These are phyloP conservation scores for Aleiodes testaceus DNA, from an alignment of 2,888 invertebrate species.

Conservation along the genomic window DNA sequence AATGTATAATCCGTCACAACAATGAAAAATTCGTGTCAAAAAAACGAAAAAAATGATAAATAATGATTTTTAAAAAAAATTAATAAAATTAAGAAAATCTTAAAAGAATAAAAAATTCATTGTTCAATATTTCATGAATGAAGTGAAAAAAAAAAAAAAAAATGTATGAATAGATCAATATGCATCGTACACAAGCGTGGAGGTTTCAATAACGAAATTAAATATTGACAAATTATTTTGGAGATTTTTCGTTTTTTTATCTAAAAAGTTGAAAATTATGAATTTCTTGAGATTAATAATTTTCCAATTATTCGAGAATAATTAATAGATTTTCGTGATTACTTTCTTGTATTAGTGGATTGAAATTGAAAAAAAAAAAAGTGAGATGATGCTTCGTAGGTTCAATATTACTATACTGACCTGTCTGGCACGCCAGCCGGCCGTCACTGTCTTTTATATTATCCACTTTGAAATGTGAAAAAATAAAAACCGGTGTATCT, in stretches of 20 bases:
- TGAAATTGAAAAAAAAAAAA: conserved; percentile 23
- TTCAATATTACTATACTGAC: conserved; percentile 52
- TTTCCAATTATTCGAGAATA: neutral
- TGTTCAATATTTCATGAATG: conserved; percentile 7
- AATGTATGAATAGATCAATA: conserved; percentile 65
- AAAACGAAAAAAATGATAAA: neutral
- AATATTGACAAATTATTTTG: conserved; percentile 26
- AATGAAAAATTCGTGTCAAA: conserved; percentile 29
- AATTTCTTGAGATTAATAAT: neutral
- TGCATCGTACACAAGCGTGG: conserved; percentile 60
- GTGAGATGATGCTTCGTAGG: conserved; percentile 43
- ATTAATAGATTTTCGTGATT: neutral
- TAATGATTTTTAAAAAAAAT: conserved; percentile 2
- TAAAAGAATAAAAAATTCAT: neutral
- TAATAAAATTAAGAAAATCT: neutral
- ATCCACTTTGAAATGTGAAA: conserved; percentile 42
- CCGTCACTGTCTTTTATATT: conserved; percentile 53
- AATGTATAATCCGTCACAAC: conserved; percentile 42
- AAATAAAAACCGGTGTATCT: conserved; percentile 41
- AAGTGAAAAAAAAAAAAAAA: conserved; percentile 55
- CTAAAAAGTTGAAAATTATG: neutral
- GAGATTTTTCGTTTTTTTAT: too few relatives aligned
- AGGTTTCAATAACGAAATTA: conserved; percentile 47
- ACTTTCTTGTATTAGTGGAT: neutral
- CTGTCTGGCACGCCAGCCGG: conserved; percentile 64